Evolutionary conservation across 2,888 invertebrate genomes (phyloP), one percentile per base, ranked within the genome.

Genomic region (Zonitis immaculata): DNA sequence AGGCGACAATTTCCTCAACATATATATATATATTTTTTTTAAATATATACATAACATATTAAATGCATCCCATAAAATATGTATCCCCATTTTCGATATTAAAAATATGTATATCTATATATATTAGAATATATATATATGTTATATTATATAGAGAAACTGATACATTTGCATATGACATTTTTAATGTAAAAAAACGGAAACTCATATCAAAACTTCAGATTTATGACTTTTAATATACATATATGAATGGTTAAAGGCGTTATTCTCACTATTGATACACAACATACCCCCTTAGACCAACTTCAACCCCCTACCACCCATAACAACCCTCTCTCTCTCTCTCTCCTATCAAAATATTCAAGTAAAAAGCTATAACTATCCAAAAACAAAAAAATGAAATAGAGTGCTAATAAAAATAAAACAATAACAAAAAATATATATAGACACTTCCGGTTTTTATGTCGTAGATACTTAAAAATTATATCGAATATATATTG

Each of bases 201-300:
- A 52, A 49, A 45, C 46, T 44, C 42, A 49, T 51, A 51, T 55
- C 48, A 52, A 52, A 52, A 49, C 28, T 46, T 47, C 50, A 50
- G 56, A 56, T 56, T 56, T 56, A 56, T 56, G 56, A 44, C 52
- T 56, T 56, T 56, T 56, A 56, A 56, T 56, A 56, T 56, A 53
- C 49, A 50, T 47, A 50, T 56, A 49, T 53, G 52, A 56, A 56
- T 56, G 43, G 52, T n/a, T 46, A 52, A 52, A 56, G 25, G 49
- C 51, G 50, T 46, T 52, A 42, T 50, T 56, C 48, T 45, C 47
- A 18, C 49, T 53, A 56, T 56, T 56, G 56, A 56, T 55, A n/a
- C n/a, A n/a, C n/a, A n/a, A n/a, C n/a, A n/a, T n/a, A n/a, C n/a
- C n/a, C n/a, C n/a, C n/a, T n/a, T n/a, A n/a, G n/a, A n/a, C n/a